Conservation (phyloP, 2,797 vertebrate species). For the Rachycentron canadum region DNA sequence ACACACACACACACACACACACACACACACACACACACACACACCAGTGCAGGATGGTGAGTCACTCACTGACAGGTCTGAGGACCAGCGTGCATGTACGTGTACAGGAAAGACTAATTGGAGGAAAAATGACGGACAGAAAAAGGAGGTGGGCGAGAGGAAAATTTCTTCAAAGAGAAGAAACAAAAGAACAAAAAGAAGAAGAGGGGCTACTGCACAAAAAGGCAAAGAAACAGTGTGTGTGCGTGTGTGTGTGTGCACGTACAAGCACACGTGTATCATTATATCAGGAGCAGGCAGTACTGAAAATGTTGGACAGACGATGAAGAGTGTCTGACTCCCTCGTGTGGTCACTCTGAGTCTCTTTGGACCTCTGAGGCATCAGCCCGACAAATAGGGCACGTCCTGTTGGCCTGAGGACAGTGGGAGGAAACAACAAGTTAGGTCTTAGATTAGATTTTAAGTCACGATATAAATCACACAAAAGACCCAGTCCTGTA, state of each 20-base stretch:
- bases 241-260: conserved; percentile 37
- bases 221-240: conserved; percentile 35
- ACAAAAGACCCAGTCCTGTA: neutral
- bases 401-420: conserved; percentile 95
- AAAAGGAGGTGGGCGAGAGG: conserved; percentile 11
- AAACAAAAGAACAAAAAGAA: conserved; percentile 50
- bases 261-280: conserved; percentile 40
- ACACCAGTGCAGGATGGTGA: conserved; percentile 46
- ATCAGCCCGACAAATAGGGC: conserved; percentile 97
- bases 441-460: conserved; percentile 11
- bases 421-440: conserved; percentile 34
- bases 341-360: conserved; percentile 91
- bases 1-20: conserved; percentile 20
- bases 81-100: conserved; percentile 24
- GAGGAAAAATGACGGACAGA: neutral
- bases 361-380: conserved; percentile 98
- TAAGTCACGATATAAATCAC: neutral
- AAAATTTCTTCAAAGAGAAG: neutral
- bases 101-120: conserved; percentile 24
- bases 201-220: conserved; percentile 78
- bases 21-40: conserved; percentile 22
- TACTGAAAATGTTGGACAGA: conserved; percentile 72
- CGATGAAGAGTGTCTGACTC: conserved; percentile 57
- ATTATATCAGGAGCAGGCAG: conserved; percentile 67
- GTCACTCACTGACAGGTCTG: conserved; percentile 43